Conservation (phyloP, 2,888 invertebrate species). For the Theristus sp. region DNA sequence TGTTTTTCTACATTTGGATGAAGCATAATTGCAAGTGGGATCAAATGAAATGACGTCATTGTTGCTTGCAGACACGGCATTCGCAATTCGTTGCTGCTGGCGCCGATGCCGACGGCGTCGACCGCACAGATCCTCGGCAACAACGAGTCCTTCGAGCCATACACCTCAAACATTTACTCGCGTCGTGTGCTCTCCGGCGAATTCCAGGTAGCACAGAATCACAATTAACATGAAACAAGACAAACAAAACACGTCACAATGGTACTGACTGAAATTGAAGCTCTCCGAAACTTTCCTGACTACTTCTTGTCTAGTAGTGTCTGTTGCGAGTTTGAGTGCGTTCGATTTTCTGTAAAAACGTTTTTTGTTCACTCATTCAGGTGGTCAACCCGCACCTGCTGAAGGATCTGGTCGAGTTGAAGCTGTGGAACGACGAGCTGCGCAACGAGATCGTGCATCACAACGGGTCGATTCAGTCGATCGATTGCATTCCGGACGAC, state of each 20-base stretch:
- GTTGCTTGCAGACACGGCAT: conserved; percentile 47
- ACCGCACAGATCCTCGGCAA: conserved; percentile 98
- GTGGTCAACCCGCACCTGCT: conserved; percentile 88
- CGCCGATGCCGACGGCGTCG: conserved; percentile 97
- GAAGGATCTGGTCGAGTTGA: conserved; percentile 69
- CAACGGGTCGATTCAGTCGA: conserved; percentile 66
- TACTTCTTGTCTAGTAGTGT: not conserved
- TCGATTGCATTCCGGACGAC: conserved; percentile 21
- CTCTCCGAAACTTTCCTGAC: too few relatives aligned
- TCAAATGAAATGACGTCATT: too few relatives aligned
- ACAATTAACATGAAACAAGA: too few relatives aligned
- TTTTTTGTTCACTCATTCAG: conserved; percentile 33
- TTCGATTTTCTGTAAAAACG: not conserved
- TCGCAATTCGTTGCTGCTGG: conserved; percentile 73
- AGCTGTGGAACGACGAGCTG: conserved; percentile 84
- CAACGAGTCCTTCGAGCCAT: conserved; percentile 93
- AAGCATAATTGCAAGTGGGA: too few relatives aligned
- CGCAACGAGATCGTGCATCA: conserved; percentile 76
- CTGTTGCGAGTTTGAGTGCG: too few relatives aligned
- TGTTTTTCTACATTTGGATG: too few relatives aligned
- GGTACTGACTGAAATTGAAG: too few relatives aligned
- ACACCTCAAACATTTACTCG: conserved; percentile 88
- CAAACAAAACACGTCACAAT: too few relatives aligned
- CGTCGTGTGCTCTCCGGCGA: conserved; percentile 83
- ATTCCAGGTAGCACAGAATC: conserved; percentile 49